phyloP scores from a whole-genome alignment of 2,888 invertebrate genomes.

The Lithosia quadra region DNA sequence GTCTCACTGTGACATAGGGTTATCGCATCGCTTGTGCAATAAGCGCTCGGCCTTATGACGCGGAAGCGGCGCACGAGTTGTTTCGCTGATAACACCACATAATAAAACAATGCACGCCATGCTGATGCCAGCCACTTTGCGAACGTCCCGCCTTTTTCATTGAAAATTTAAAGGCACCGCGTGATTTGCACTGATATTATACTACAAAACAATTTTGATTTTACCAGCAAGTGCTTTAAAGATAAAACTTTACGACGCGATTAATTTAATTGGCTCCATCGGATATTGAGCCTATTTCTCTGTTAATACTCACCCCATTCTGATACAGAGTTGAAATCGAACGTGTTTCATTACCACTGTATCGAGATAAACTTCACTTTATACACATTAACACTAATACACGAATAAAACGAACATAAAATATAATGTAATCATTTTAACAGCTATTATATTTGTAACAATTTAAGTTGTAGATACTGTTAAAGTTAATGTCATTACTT shows the following conservation, averaged over 20 bases:
- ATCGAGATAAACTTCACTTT: conserved; percentile 36
- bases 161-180: conserved; percentile 48
- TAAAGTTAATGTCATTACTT: conserved; percentile 62
- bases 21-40: conserved; percentile 45
- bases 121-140: conserved; percentile 46
- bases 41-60: conserved; percentile 46
- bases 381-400: conserved; percentile 37
- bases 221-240: conserved; percentile 13
- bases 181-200: conserved; percentile 40
- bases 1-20: conserved; percentile 36
- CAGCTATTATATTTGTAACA: conserved; percentile 62
- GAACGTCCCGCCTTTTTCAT: conserved; percentile 42
- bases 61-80: conserved; percentile 59
- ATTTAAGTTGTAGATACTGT: conserved; percentile 57
- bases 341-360: conserved; percentile 26
- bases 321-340: conserved; percentile 8
- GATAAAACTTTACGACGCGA: conserved; percentile 28
- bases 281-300: conserved; percentile 21
- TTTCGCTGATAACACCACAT: conserved; percentile 60
- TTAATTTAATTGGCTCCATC: conserved; percentile 26
- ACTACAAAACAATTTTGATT: conserved; percentile 24
- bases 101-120: conserved; percentile 66
- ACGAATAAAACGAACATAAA: conserved; percentile 57
- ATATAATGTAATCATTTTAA: conserved; percentile 55
- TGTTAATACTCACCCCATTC: conserved; percentile 25